Evolutionary conservation across 2,113 vertebrate genomes (phyloP).

Genomic region (Pogonocichla stellata): DNA sequence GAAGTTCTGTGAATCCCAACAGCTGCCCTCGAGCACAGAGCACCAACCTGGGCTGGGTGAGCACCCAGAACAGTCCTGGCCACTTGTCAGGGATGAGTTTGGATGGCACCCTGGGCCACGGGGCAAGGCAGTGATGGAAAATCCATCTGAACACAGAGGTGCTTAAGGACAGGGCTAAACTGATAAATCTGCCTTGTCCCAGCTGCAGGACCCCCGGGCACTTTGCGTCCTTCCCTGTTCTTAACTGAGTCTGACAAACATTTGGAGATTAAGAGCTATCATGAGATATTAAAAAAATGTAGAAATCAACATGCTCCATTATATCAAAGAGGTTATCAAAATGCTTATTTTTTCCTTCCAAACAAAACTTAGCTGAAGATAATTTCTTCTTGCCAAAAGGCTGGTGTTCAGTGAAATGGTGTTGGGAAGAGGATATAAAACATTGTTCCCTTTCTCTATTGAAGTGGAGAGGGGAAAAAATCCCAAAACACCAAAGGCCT

Average conservation of each 20-base stretch:
- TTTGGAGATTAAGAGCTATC: not conserved
- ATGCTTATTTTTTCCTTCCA: not conserved
- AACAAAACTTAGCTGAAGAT: not conserved
- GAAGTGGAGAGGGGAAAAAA: fast-evolving
- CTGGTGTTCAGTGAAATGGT: not conserved
- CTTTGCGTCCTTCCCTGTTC: not conserved
- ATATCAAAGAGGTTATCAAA: not conserved
- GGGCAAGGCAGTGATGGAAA: not conserved
- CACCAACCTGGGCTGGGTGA: fast-evolving
- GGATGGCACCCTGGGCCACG: not conserved
- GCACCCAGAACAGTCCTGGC: fast-evolving
- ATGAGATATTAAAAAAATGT: not conserved
- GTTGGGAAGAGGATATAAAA: not conserved
- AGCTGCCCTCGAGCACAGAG: fast-evolving
- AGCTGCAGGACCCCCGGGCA: fast-evolving
- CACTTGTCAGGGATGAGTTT: fast-evolving
- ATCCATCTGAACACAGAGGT: not conserved
- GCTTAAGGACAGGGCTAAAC: not conserved
- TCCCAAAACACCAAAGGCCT: not conserved
- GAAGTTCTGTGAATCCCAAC: fast-evolving
- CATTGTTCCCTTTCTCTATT: not conserved
- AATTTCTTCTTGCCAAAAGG: not conserved
- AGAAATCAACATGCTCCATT: not conserved
- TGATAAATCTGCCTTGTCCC: not conserved
- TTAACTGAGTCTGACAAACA: not conserved